These are phyloP conservation scores for Bombylius major DNA, from an alignment of 2,888 invertebrate species.

Conservation along the genomic window DNA sequence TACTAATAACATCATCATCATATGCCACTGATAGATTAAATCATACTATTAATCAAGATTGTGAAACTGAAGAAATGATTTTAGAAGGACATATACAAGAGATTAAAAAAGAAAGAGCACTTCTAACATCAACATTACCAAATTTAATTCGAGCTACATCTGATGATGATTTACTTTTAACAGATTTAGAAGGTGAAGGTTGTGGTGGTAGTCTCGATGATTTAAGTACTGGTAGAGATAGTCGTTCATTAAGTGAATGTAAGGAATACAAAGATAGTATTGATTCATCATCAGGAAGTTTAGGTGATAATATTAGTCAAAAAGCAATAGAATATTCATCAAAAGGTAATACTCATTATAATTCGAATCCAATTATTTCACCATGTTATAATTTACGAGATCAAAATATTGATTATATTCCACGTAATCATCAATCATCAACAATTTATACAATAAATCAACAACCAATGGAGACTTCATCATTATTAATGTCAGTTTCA, in stretches of 20 bases:
- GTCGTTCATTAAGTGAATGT: conserved; percentile 17
- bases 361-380: not conserved
- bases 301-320: conserved; percentile 12
- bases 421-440: conserved; percentile 14
- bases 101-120: conserved; percentile 69
- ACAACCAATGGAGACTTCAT: conserved; percentile 3
- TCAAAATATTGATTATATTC: conserved; percentile 23
- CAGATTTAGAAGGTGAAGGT: conserved; percentile 63
- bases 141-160: conserved; percentile 71
- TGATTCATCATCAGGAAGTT: conserved; percentile 18
- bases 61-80: conserved; percentile 60
- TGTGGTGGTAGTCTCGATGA: conserved; percentile 52
- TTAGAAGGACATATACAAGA: conserved; percentile 68
- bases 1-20: conserved; percentile 11
- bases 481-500: conserved; percentile 8
- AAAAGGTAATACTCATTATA: conserved; percentile 2
- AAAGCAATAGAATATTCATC: not conserved
- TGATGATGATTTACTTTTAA: conserved; percentile 74
- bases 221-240: conserved; percentile 22
- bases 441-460: conserved; percentile 4
- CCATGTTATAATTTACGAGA: conserved; percentile 21
- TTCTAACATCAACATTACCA: conserved; percentile 65
- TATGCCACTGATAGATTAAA: not conserved
- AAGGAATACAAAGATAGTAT: conserved; percentile 19
- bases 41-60: conserved; percentile 26